phyloP scores from a whole-genome alignment of 2,888 invertebrate species.

The Agrotis puta region DNA sequence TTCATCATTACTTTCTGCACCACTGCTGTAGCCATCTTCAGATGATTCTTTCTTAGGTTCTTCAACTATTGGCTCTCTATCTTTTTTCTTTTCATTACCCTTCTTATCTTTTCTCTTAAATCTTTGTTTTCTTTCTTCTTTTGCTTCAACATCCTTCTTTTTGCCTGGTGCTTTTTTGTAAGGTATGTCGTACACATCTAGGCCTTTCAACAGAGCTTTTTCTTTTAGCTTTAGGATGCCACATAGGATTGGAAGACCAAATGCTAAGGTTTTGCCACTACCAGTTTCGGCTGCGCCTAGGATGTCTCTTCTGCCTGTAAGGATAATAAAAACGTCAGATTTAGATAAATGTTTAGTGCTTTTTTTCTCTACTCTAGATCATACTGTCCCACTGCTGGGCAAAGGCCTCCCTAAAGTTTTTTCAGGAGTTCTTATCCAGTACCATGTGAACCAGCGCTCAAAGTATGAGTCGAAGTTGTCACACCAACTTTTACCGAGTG shows the following conservation, averaged over 20 bases:
- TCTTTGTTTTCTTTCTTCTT: slow-evolving; percentile 46
- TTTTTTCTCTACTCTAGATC: too few relatives aligned
- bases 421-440: too few relatives aligned
- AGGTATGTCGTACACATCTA: slow-evolving; percentile 84
- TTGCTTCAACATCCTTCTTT: slow-evolving; percentile 67
- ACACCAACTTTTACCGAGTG: too few relatives aligned
- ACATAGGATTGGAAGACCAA: slow-evolving; percentile 97
- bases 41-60: slow-evolving; percentile 77
- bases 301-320: slow-evolving; percentile 94
- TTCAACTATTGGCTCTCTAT: slow-evolving; percentile 58
- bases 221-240: slow-evolving; percentile 94
- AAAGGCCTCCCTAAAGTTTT: too few relatives aligned
- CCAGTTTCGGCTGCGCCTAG: slow-evolving; percentile 99
- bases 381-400: too few relatives aligned
- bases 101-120: slow-evolving; percentile 52
- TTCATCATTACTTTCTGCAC: slow-evolving; percentile 67
- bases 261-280: slow-evolving; percentile 99
- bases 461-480: too few relatives aligned
- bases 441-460: too few relatives aligned
- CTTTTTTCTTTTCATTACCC: slow-evolving; percentile 58
- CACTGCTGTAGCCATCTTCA: slow-evolving; percentile 85
- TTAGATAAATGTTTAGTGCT: background rate
- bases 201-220: slow-evolving; percentile 79
- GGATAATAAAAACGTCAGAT: slow-evolving; percentile 1
- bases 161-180: slow-evolving; percentile 81